Evolutionary conservation across 2,888 invertebrate species (phyloP), one percentile per base, ranked within the genome.

Genomic region (Drosophila prolongata): DNA sequence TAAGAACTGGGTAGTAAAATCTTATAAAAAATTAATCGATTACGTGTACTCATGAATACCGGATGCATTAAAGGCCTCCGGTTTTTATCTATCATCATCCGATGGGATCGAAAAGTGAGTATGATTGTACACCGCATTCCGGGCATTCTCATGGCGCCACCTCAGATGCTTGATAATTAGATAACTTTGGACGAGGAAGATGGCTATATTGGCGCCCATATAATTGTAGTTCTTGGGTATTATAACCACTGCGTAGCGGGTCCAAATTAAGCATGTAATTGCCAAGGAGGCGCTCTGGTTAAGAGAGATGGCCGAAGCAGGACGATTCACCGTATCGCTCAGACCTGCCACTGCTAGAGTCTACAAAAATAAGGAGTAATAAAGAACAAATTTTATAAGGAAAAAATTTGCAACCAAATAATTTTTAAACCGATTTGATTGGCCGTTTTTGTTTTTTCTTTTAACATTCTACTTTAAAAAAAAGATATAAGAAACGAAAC

Each of bases 221-320:
- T 85, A 43, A 16, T 57, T 83, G n/a, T 80, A 87, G 43, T 85
- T 85, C 30, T 76, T 87, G 3, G 85, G 85, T 16, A 40, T 70
- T 6, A 85, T 87, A 0, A 87, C 87, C 42, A 79, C 6, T 1
- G 87, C 85, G 38, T 75, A 85, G 6, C 85, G 71, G 2, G 79
- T 73, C 87, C 87, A 85, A 50, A 85, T 52, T 3, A 85, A 2
- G 0, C 86, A 80, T 4, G 86, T 85, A 11, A 19, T 1, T 2
- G 86, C 76, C 24, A 87, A 38, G 1, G 60, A 0, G 0, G 43
- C 11, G 8, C 70, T 58, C 27, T 87, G 85, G 46, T 83, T 80
- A 1, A 87, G 34, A 0, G 85, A 87, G 2, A 85, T 60, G 10
- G 72, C 53, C 6, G 78, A 54, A 2, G 83, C 44, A 1, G 82